A percentile compares a stretch with the other conserved stretches of the same genome.
phyloP scores from a whole-genome alignment of 2,888 invertebrate genomes.

The Melipona beecheii region DNA sequence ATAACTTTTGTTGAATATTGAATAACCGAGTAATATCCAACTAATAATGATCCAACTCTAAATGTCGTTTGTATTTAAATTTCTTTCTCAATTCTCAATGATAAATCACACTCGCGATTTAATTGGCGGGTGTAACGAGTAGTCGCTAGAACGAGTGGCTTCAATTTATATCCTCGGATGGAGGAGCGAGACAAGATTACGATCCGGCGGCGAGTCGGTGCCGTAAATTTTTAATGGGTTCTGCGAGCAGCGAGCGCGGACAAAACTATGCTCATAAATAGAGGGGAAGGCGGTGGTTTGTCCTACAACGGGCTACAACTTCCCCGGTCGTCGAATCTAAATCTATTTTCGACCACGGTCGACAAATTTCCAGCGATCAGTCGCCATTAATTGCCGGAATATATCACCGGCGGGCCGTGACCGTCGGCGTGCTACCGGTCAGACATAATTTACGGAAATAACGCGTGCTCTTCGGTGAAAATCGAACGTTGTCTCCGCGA shows the following conservation, averaged over 20 bases:
- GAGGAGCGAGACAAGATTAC: conserved; percentile 37
- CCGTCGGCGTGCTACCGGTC: conserved; percentile 40
- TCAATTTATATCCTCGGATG: conserved; percentile 9
- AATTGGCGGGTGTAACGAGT: no score
- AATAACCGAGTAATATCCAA: no score
- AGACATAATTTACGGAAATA: conserved; percentile 77
- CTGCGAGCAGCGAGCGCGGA: background rate
- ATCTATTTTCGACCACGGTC: conserved; percentile 75
- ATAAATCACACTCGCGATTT: no score
- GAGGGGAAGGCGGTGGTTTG: conserved; percentile 27
- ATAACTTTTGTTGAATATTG: no score
- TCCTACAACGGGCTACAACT: conserved; percentile 37
- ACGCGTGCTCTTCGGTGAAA: conserved; percentile 27
- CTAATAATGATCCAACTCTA: no score
- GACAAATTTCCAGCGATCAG: conserved; percentile 75
- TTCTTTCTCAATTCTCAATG: no score
- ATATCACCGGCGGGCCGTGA: conserved; percentile 72
- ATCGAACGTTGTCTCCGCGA: conserved; percentile 5
- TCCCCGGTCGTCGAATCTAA: conserved; percentile 69
- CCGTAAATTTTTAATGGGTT: conserved; percentile 45
- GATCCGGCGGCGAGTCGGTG: conserved; percentile 1
- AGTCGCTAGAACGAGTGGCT: background rate
- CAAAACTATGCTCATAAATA: conserved; percentile 53
- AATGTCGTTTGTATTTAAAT: no score
- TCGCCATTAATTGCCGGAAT: conserved; percentile 78